Evolutionary conservation across 2,113 vertebrate genomes (phyloP), one percentile per base, ranked within the genome.

Genomic region (Oxyruncus cristatus): DNA sequence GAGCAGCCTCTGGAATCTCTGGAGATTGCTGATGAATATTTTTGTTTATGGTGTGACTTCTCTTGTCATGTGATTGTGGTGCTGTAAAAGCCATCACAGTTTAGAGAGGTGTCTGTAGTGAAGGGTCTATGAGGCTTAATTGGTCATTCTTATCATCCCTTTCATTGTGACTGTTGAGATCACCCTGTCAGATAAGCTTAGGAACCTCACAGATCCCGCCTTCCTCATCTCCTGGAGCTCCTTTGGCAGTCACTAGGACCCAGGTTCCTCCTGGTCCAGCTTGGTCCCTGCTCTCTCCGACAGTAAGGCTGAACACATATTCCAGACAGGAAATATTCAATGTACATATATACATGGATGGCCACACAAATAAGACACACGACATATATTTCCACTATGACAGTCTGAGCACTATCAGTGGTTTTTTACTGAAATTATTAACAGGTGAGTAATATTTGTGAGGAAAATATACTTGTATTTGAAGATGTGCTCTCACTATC

Each of bases 291-390:
- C 14, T 32, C 7, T 58, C 30, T 61, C 14, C 50, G 33, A 5
- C 4, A 67, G 28, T 26, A 85, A 75, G 32, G 9, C 27, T 68
- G 33, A 82, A n/a, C 4, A 27, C 14, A 4, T 18, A 12, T 20
- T 81, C 18, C 41, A 2, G 1, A 61, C 6, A 33, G 14, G 12
- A 11, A 61, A 3, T 46, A 30, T 19, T 7, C 32, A 58, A 37
- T 2, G 22, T 23, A 56, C 12, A n/a, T 56, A 37, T n/a, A 17
- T 8, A 15, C 21, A 32, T 5, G 1, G 15, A 7, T 2, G 3
- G 18, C 18, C 22, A 68, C 32, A 44, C 13, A 49, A 33, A n/a
- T 28, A 11, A 21, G 6, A 35, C 30, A 75, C 21, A 46, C 5
- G 35, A 35, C 7, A 17, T 26, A 4, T 37, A 16, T 59, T 26